Evolutionary conservation across 2,113 vertebrate species (phyloP), one percentile per base, ranked within the genome.

Genomic region (Paratilapia polleni): DNA sequence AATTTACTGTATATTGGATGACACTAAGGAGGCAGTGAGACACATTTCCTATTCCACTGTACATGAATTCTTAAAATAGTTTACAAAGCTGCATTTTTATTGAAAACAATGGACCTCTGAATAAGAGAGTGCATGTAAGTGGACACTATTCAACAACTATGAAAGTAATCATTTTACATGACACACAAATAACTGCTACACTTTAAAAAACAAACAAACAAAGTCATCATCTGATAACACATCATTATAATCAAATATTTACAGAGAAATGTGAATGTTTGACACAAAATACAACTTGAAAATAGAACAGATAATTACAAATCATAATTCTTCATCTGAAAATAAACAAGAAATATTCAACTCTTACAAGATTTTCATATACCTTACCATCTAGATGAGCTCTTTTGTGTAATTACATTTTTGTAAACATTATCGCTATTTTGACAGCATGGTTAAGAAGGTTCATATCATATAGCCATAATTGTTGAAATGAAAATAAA

Each of bases 401-500:
- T 73, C 66, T 31, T 26, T 73, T 20, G 49, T 52, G 47, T 52
- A n/a, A 6, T 77, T 61, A 47, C n/a, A 31, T 4, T 52, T 20
- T 34, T 77, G 77, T 80, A 73, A 80, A 83, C 28, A 77, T 47
- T 28, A 28, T 19, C 49, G 66, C 57, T 54, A 20, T 10, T 54
- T 73, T 73, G 47, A 68, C 22, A 47, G 47, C 41, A 68, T 43
- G 3, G 43, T 68, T 66, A 66, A 66, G 15, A 68, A 28, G 22
- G 15, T 47, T 47, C 15, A 19, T 36, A 36, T 36, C 36, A 36
- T 7, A 2, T 36, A 31, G 28, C 28, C 47, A 34, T 54, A 73
- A 73, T 34, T 73, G 47, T n/a, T 73, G 47, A 54, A 73, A 73
- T n/a, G 47, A 73, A 31, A 73, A 52, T 20, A 31, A 52, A 73